phyloP scores from a whole-genome alignment of 2,888 invertebrate genomes.

The Lasiommata megera region DNA sequence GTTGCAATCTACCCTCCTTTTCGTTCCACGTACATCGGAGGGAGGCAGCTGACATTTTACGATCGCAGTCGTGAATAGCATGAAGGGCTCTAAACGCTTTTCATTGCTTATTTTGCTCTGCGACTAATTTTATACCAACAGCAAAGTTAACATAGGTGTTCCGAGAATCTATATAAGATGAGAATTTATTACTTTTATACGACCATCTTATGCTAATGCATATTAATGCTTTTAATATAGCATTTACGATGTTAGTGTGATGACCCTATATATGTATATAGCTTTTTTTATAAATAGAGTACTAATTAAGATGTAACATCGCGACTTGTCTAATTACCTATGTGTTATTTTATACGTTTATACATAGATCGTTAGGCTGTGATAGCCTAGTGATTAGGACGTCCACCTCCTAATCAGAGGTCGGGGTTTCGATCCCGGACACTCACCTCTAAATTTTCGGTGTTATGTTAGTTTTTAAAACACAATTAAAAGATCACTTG shows the following conservation, averaged over 20 bases:
- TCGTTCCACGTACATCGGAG: constrained; percentile 39
- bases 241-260: constrained; percentile 14
- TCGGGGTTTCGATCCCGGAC: no score
- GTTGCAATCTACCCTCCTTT: constrained; percentile 52
- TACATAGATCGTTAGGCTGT: no score
- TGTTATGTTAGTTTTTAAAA: no score
- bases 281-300: background rate
- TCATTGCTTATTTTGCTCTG: constrained; percentile 72
- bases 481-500: no score
- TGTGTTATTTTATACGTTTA: no score
- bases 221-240: constrained; percentile 31
- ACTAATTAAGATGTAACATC: background rate
- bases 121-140: constrained; percentile 72
- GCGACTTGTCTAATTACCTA: background rate
- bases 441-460: no score
- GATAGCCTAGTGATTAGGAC: no score
- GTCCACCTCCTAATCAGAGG: no score
- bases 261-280: constrained; percentile 20
- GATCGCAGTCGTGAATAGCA: constrained; percentile 64
- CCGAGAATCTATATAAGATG: constrained; percentile 46
- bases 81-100: constrained; percentile 58
- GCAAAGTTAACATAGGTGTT: constrained; percentile 48
- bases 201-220: constrained; percentile 37
- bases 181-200: constrained; percentile 39
- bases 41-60: constrained; percentile 57